These are phyloP conservation scores for Zelleria hepariella DNA, from an alignment of 2,888 invertebrate species.

Conservation along the genomic window DNA sequence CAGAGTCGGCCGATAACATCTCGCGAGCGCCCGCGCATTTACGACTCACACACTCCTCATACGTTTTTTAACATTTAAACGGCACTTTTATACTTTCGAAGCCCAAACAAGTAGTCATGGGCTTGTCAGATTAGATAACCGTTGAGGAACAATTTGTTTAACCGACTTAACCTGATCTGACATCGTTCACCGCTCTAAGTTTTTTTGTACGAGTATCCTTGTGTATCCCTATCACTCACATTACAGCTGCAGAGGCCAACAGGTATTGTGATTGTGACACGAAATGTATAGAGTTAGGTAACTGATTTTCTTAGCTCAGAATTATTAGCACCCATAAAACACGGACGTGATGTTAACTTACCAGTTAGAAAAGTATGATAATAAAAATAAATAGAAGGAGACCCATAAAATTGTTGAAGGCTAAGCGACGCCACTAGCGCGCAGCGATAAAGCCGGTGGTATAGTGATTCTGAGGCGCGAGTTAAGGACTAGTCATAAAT, in stretches of 20 bases:
- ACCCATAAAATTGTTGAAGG: constrained; percentile 48
- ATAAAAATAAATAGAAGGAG: constrained; percentile 40
- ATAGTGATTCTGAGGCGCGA: constrained; percentile 22
- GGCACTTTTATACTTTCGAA: constrained; percentile 51
- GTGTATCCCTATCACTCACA: no score
- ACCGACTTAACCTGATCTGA: constrained; percentile 25
- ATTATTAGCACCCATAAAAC: constrained; percentile 49
- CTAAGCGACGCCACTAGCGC: constrained; percentile 23
- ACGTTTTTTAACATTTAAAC: constrained; percentile 38
- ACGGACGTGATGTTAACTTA: constrained; percentile 37
- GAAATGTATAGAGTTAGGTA: constrained; percentile 30
- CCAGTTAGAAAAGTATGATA: constrained; percentile 36
- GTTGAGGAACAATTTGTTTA: constrained; percentile 40
- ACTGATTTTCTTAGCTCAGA: constrained; percentile 21
- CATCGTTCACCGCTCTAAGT: constrained; percentile 20
- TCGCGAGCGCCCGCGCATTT: constrained; percentile 43
- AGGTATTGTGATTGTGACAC: constrained; percentile 5
- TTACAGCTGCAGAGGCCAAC: not conserved
- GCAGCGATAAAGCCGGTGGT: constrained; percentile 39
- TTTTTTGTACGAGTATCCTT: not conserved
- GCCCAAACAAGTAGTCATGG: constrained; percentile 52
- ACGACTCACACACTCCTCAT: constrained; percentile 36
- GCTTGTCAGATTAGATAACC: constrained; percentile 49
- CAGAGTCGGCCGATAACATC: constrained; percentile 56
- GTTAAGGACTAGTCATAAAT: constrained; percentile 58